Conservation (phyloP, 2,888 invertebrate species). For the Trissolcus japonicus region DNA sequence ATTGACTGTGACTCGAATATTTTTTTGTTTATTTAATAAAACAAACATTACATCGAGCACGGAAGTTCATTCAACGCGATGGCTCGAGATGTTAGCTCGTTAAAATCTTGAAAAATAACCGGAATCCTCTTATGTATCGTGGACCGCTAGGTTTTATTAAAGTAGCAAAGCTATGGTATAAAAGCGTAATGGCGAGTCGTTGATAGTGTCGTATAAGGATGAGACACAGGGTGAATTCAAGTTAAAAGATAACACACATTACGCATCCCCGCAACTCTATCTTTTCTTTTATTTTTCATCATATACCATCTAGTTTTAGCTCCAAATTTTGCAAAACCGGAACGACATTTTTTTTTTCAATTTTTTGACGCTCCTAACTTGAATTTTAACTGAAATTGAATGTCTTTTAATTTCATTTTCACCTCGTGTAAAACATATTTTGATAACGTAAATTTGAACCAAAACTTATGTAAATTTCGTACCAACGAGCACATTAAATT, state of each 20-base stretch:
- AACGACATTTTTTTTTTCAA: no score
- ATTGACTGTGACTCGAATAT: no score
- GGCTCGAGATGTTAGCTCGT: slow-evolving; percentile 58
- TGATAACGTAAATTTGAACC: no score
- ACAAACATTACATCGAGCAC: slow-evolving; percentile 44
- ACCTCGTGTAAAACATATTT: no score
- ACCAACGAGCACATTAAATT: no score
- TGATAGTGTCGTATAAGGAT: slow-evolving; percentile 57
- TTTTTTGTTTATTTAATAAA: background rate
- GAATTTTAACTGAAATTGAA: no score
- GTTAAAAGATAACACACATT: slow-evolving; percentile 57
- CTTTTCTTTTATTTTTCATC: slow-evolving; percentile 53
- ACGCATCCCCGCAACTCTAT: slow-evolving; percentile 45
- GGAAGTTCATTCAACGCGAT: slow-evolving; percentile 52
- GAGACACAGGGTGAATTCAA: slow-evolving; percentile 51
- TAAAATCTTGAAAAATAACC: slow-evolving; percentile 64
- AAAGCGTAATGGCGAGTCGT: slow-evolving; percentile 62
- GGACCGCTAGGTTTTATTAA: slow-evolving; percentile 61
- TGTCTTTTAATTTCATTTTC: no score
- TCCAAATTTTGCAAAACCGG: slow-evolving; percentile 14
- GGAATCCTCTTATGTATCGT: slow-evolving; percentile 60
- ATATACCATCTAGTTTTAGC: slow-evolving; percentile 25
- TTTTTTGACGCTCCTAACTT: no score
- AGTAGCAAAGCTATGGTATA: slow-evolving; percentile 59
- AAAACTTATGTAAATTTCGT: background rate